These are phyloP conservation scores for Fopius arisanus DNA, from an alignment of 1,140 invertebrate species.

Conservation along the genomic window DNA sequence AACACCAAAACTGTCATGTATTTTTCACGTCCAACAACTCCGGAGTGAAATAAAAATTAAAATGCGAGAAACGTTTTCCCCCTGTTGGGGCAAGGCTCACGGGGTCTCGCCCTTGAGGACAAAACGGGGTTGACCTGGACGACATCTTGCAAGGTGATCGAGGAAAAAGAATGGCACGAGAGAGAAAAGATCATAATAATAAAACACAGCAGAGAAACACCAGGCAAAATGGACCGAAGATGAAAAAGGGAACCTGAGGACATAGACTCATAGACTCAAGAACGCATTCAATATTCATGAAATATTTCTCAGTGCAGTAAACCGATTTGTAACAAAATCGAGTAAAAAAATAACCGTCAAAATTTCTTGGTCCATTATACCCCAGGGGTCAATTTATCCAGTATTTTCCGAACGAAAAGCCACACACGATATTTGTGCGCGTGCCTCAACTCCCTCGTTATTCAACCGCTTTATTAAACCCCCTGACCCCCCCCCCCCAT, in stretches of 20 bases:
- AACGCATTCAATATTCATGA: too few relatives aligned
- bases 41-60: background rate
- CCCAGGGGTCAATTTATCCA: too few relatives aligned
- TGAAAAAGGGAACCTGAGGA: too few relatives aligned
- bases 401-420: conserved; percentile 6
- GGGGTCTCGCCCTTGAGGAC: conserved; percentile 50
- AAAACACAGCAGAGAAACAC: too few relatives aligned
- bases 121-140: conserved; percentile 49
- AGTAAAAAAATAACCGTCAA: background rate
- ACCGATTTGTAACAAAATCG: too few relatives aligned
- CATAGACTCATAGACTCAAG: too few relatives aligned
- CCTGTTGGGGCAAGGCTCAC: background rate
- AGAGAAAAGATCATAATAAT: background rate
- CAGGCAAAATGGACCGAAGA: too few relatives aligned
- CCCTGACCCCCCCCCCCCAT: background rate
- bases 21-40: background rate
- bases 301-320: too few relatives aligned
- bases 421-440: conserved; percentile 3
- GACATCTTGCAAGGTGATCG: conserved; percentile 59
- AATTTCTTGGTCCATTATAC: too few relatives aligned
- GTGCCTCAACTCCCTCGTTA: conserved; percentile 8
- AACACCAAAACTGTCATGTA: background rate
- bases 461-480: conserved; percentile 9
- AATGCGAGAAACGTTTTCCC: conserved; percentile 5
- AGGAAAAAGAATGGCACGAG: background rate